Percentiles rank a stretch among this genome's conserved stretches.
Evolutionary conservation across 2,888 invertebrate genomes (phyloP).

Genomic region (Pimpla rufipes): DNA sequence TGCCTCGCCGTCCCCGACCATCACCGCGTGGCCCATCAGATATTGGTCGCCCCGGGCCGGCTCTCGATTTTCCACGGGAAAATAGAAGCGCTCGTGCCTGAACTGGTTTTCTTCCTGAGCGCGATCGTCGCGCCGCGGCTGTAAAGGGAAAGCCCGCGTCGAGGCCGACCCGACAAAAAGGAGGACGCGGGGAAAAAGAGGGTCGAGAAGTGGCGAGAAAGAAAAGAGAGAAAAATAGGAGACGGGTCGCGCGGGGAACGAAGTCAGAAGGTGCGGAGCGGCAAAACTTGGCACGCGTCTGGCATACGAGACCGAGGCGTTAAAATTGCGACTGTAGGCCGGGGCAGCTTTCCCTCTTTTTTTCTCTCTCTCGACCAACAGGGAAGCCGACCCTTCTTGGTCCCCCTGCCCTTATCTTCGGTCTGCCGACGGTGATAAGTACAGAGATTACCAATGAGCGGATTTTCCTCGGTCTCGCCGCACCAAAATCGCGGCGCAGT

Average conservation of each 20-base stretch:
- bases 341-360: too few relatives aligned
- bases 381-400: constrained; percentile 9
- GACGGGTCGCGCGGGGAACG: constrained; percentile 17
- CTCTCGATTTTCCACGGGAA: neutral
- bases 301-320: constrained; percentile 76
- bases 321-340: constrained; percentile 76
- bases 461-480: constrained; percentile 7
- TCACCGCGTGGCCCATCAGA: neutral
- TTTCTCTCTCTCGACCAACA: constrained; percentile 4
- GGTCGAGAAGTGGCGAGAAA: constrained; percentile 45
- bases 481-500: neutral
- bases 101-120: constrained; percentile 50
- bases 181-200: constrained; percentile 24
- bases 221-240: constrained; percentile 25
- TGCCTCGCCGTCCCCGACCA: too few relatives aligned
- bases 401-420: neutral
- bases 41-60: neutral
- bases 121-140: neutral
- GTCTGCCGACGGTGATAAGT: constrained; percentile 19
- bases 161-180: constrained; percentile 18
- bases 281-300: constrained; percentile 82
- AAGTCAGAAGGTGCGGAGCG: constrained; percentile 61
- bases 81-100: constrained; percentile 5
- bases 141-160: neutral
- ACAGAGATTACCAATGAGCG: constrained; percentile 12